phyloP scores from a whole-genome alignment of 2,797 vertebrate genomes.

The Oceanodroma leucorhoa region DNA sequence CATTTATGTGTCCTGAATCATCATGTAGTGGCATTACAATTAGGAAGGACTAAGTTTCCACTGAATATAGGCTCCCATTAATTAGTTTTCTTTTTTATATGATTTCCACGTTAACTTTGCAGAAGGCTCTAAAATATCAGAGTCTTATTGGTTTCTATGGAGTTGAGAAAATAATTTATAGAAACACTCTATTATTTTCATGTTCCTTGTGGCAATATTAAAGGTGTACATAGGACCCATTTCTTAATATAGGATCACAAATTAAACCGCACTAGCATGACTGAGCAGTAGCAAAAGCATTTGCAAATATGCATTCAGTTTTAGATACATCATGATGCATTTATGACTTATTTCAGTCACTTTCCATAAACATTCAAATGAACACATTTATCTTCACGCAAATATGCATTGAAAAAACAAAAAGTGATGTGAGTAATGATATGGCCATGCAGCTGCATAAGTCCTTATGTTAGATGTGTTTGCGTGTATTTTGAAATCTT shows the following conservation, averaged over 20 bases:
- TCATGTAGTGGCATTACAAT: neutral
- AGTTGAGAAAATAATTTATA: neutral
- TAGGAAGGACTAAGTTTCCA: neutral
- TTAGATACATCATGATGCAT: neutral
- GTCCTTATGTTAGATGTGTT: neutral
- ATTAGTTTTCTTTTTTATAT: neutral
- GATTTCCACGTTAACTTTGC: neutral
- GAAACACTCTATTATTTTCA: neutral
- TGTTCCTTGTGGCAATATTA: neutral
- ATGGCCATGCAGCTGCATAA: neutral
- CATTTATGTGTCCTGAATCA: neutral
- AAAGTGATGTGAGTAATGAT: neutral
- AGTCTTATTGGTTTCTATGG: neutral
- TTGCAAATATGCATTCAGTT: neutral
- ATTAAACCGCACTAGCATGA: neutral
- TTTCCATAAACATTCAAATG: neutral
- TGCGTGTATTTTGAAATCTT: neutral
- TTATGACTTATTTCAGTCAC: conserved; percentile 14
- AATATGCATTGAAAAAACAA: neutral
- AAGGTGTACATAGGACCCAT: neutral
- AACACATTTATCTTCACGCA: neutral
- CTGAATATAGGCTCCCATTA: neutral
- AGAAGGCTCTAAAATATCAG: neutral
- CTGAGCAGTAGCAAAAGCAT: neutral
- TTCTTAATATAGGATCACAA: neutral